These are phyloP conservation scores for Tribolium freemani DNA, from an alignment of 2,888 invertebrate species.

Conservation along the genomic window DNA sequence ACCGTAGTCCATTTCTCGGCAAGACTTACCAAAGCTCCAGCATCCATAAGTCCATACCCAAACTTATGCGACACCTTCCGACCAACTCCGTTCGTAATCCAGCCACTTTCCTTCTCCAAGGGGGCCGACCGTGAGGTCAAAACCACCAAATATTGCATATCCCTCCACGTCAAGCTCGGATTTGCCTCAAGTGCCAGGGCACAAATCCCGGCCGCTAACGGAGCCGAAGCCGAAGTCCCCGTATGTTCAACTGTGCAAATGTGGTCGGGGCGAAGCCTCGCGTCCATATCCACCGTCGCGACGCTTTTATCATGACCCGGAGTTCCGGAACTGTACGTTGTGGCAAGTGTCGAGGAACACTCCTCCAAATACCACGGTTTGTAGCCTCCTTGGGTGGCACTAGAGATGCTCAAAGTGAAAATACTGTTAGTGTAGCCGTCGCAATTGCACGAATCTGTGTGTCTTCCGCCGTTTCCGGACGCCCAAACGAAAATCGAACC, in stretches of 20 bases:
- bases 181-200: constrained; percentile 95
- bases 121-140: constrained; percentile 91
- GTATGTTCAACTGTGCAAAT: constrained; percentile 94
- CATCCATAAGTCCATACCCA: constrained; percentile 99
- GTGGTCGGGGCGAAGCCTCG: constrained; percentile 87
- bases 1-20: constrained; percentile 96
- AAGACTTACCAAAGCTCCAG: constrained; percentile 90
- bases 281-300: constrained; percentile 94
- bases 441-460: constrained; percentile 98
- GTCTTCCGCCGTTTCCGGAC: constrained; percentile 94
- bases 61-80: constrained; percentile 94
- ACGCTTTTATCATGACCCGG: constrained; percentile 94
- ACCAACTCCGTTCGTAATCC: constrained; percentile 95
- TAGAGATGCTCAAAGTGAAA: constrained; percentile 97
- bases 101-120: constrained; percentile 91
- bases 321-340: constrained; percentile 97
- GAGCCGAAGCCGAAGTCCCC: constrained; percentile 94
- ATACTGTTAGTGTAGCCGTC: constrained; percentile 99
- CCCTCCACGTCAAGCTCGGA: constrained; percentile 95
- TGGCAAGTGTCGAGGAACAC: constrained; percentile 96
- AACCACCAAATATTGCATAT: constrained; percentile 97
- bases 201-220: constrained; percentile 93
- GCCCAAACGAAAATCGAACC: constrained; percentile 99
- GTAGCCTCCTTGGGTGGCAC: constrained; percentile 96
- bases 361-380: constrained; percentile 99